phyloP scores from a whole-genome alignment of 2,113 vertebrate species.

The Lophius piscatorius region DNA sequence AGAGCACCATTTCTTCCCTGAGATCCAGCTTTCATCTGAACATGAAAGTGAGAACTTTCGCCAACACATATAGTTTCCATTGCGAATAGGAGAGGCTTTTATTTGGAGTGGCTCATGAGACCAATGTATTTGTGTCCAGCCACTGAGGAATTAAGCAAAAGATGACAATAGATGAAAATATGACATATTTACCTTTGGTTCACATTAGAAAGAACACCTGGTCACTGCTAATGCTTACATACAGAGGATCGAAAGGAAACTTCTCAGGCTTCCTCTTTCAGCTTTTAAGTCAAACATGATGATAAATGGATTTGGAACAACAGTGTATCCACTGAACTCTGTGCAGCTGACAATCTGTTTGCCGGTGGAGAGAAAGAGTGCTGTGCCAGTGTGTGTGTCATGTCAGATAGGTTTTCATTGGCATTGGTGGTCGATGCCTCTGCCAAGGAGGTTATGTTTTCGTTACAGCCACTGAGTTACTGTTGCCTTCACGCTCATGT shows the following conservation, averaged over 20 bases:
- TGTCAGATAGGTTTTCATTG: neutral
- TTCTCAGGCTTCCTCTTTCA: constrained; percentile 8
- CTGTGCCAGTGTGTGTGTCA: neutral
- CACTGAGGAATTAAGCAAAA: constrained; percentile 5
- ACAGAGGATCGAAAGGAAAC: constrained; percentile 1
- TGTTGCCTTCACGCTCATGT: too few relatives aligned
- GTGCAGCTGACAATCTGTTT: constrained; percentile 2
- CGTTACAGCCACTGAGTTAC: too few relatives aligned
- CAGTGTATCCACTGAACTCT: constrained; percentile 25
- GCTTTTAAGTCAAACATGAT: constrained; percentile 22
- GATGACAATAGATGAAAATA: neutral
- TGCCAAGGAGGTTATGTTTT: too few relatives aligned
- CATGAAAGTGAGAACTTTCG: constrained; percentile 37
- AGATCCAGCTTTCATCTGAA: constrained; percentile 48
- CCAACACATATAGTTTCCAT: constrained; percentile 17
- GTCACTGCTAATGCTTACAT: neutral
- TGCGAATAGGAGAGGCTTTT: constrained; percentile 7
- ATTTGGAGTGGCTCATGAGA: constrained; percentile 20
- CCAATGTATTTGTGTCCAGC: constrained; percentile 10
- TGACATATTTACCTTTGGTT: constrained; percentile 1
- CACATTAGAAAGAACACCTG: constrained; percentile 6
- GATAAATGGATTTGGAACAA: constrained; percentile 26
- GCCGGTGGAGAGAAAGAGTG: neutral
- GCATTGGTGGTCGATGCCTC: neutral
- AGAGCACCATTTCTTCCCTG: constrained; percentile 13